Evolutionary conservation across 2,888 invertebrate genomes (phyloP), one percentile per base, ranked within the genome.

Genomic region (Micoletzkya japonica): DNA sequence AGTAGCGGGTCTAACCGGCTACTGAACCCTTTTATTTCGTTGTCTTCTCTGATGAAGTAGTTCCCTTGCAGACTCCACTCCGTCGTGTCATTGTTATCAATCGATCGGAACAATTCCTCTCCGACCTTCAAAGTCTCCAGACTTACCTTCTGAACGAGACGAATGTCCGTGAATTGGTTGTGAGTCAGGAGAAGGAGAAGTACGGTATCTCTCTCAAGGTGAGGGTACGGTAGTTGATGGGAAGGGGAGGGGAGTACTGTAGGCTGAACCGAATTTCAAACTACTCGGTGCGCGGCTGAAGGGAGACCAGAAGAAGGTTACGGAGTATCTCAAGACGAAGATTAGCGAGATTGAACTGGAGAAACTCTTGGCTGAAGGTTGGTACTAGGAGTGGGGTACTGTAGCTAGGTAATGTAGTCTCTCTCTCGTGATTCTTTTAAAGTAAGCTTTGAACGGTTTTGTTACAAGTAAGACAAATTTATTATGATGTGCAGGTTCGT

Each of bases 51-150:
- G 14, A 7, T 7, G 4, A 7, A 30, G n/a, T 4, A 10, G n/a
- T n/a, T 37, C 2, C 26, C 49, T 80, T 81, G 26, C 81, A 90
- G 89, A 96, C 96, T 88, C 98, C 98, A 0, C 88, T 98, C 73
- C 93, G 93, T 26, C 95, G 96, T 88, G 90, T 97, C 79, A 91
- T 97, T n/a, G 91, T 97, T 6, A 92, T 98, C 77, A 93, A 95
- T 86, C 92, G 92, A 77, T 92, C 94, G 82, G 87, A 89, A 24
- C 88, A 90, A 50, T 92, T 92, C 79, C 89, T 97, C 71, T 88
- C 90, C 2, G 93, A 94, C 81, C 90, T 96, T 0, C 87, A 90
- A 71, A 90, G 91, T 1, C 88, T 98, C 57, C 89, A 94, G 83
- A 89, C 90, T 28, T 97, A 96, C 86, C 91, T 98, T 70, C 86